These are phyloP conservation scores for Griposia aprilina DNA, from an alignment of 2,888 invertebrate genomes.

Conservation along the genomic window DNA sequence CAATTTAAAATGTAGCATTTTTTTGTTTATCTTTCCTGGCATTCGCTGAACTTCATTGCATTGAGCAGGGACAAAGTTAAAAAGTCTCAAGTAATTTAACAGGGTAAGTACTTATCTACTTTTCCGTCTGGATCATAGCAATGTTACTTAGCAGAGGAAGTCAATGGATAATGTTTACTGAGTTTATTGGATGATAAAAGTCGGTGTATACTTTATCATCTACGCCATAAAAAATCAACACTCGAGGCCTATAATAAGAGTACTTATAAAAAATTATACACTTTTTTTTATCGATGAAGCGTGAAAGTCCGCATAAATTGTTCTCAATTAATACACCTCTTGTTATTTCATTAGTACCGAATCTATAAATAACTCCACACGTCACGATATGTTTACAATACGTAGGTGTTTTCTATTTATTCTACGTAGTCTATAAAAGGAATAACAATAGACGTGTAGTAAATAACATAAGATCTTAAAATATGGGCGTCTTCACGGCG, in stretches of 20 bases:
- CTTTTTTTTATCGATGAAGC: conserved; percentile 7
- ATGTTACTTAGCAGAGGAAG: not conserved
- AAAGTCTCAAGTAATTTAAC: not conserved
- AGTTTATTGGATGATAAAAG: not conserved
- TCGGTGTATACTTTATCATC: too few relatives aligned
- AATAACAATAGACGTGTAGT: conserved; percentile 22
- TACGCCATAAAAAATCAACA: too few relatives aligned
- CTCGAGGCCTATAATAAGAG: too few relatives aligned
- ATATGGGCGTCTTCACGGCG: not conserved
- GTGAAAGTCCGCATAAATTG: not conserved
- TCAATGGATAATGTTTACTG: not conserved
- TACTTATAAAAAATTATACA: not conserved
- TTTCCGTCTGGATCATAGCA: not conserved
- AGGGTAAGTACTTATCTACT: not conserved
- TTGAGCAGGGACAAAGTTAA: not conserved
- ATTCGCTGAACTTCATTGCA: conserved; percentile 4
- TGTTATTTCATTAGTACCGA: not conserved
- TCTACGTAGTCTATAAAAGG: conserved; percentile 23
- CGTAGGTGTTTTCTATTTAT: conserved; percentile 28
- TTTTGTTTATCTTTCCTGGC: conserved; percentile 13
- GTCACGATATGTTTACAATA: conserved; percentile 5
- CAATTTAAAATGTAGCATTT: not conserved
- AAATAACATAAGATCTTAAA: conserved; percentile 26
- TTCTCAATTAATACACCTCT: not conserved
- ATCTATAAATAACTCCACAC: conserved; percentile 23